Conservation (phyloP, 2,888 invertebrate genomes). For the Thecophora atra region DNA sequence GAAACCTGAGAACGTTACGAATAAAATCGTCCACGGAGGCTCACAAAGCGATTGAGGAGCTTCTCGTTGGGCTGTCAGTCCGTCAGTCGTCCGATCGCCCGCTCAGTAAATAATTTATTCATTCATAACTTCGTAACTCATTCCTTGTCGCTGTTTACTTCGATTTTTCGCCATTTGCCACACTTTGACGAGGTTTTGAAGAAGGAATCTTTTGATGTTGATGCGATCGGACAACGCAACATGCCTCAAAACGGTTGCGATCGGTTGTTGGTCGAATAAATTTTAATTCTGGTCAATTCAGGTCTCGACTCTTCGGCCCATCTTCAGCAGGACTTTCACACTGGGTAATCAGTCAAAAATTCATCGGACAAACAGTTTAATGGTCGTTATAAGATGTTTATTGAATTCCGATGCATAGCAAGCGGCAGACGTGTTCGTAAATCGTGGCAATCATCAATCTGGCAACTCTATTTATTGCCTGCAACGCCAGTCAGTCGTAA, state of each 20-base stretch:
- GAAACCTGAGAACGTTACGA: slow-evolving; percentile 26
- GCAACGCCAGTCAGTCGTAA: slow-evolving; percentile 11
- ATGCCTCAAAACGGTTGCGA: slow-evolving; percentile 5
- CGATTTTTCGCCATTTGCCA: not conserved
- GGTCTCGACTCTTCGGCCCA: no score
- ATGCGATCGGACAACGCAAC: slow-evolving; percentile 13
- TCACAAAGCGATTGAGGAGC: not conserved
- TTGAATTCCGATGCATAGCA: slow-evolving; percentile 5
- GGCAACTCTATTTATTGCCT: not conserved
- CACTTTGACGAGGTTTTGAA: not conserved
- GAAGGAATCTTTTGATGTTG: slow-evolving; percentile 20
- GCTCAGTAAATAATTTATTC: slow-evolving; percentile 14
- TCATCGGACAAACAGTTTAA: not conserved
- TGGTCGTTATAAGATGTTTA: not conserved
- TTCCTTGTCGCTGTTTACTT: not conserved
- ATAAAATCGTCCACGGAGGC: not conserved
- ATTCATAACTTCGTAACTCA: slow-evolving; percentile 41
- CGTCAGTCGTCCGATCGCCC: not conserved
- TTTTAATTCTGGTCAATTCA: no score
- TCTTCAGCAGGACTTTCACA: no score
- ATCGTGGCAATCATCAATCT: not conserved
- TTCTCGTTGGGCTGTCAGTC: slow-evolving; percentile 3
- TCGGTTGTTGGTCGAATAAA: slow-evolving; percentile 5
- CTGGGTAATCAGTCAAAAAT: not conserved
- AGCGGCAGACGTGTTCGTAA: not conserved